These are phyloP conservation scores for Chaetogeoica ovagalla DNA, from an alignment of 2,888 invertebrate genomes.

Conservation along the genomic window DNA sequence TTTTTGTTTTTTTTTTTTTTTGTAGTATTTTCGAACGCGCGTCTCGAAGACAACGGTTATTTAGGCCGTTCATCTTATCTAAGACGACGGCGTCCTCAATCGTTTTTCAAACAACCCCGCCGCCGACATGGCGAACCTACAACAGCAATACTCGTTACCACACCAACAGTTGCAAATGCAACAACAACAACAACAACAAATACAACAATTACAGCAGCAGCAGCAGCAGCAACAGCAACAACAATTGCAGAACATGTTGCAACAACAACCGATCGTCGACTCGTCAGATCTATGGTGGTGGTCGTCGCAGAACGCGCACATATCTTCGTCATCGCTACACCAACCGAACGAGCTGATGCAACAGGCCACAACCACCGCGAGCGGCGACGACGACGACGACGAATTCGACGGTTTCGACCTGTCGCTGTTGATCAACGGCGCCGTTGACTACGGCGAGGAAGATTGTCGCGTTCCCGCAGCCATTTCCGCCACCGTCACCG, in stretches of 20 bases:
- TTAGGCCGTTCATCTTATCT: neutral
- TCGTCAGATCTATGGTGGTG: constrained; percentile 36
- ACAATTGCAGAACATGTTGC: neutral
- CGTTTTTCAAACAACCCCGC: neutral
- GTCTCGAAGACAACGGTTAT: neutral
- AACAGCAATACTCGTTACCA: neutral
- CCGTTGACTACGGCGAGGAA: neutral
- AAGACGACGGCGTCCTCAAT: neutral
- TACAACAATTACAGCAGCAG: no score
- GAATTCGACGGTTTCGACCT: constrained; percentile 53
- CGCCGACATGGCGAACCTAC: neutral
- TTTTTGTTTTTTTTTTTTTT: no score
- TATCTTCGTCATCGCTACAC: constrained; percentile 24
- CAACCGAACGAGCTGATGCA: neutral
- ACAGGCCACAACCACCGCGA: neutral
- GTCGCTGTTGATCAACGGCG: constrained; percentile 42
- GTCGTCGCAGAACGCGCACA: constrained; percentile 10
- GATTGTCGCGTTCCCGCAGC: constrained; percentile 35
- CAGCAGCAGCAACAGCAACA: neutral
- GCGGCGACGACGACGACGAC: constrained; percentile 31
- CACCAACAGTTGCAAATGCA: neutral
- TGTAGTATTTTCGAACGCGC: neutral
- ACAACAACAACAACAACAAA: no score
- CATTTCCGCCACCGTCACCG: constrained; percentile 26
- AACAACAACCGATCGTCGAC: neutral